These are phyloP conservation scores for Zoroaster sp. DNA, from an alignment of 53 echinoderm and acorn worm genomes.

Conservation along the genomic window DNA sequence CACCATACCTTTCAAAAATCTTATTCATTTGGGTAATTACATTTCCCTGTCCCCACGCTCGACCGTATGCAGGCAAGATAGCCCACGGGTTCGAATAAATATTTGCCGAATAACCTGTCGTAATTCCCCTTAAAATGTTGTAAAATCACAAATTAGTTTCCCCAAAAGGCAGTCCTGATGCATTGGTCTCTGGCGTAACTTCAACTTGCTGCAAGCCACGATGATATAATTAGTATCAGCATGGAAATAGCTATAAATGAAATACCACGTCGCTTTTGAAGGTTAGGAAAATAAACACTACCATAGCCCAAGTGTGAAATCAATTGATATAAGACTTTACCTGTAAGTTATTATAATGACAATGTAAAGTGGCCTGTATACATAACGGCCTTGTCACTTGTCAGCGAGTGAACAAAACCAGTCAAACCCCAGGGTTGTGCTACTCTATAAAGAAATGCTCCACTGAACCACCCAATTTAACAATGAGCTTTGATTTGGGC, in stretches of 20 bases:
- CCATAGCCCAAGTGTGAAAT: constrained; percentile 9
- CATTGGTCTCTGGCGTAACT: neutral
- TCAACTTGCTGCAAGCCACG: neutral
- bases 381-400: neutral
- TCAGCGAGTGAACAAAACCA: neutral
- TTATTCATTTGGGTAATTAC: neutral
- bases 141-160: neutral
- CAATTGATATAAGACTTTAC: neutral
- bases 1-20: neutral
- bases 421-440: neutral
- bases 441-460: neutral
- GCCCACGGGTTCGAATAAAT: neutral
- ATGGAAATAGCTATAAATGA: neutral
- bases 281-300: constrained; percentile 44
- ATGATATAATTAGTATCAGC: constrained; percentile 15
- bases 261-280: constrained; percentile 8
- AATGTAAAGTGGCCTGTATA: neutral
- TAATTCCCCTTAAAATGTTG: neutral
- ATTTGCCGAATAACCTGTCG: neutral
- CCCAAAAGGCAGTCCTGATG: neutral
- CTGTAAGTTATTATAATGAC: neutral
- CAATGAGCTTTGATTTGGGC: too few relatives aligned
- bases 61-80: neutral
- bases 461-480: neutral
- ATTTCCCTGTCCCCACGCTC: neutral